A percentile compares a stretch with the other conserved stretches of the same genome.
These are phyloP conservation scores for Strigops habroptila DNA, from an alignment of 2,113 vertebrate species.

Conservation along the genomic window DNA sequence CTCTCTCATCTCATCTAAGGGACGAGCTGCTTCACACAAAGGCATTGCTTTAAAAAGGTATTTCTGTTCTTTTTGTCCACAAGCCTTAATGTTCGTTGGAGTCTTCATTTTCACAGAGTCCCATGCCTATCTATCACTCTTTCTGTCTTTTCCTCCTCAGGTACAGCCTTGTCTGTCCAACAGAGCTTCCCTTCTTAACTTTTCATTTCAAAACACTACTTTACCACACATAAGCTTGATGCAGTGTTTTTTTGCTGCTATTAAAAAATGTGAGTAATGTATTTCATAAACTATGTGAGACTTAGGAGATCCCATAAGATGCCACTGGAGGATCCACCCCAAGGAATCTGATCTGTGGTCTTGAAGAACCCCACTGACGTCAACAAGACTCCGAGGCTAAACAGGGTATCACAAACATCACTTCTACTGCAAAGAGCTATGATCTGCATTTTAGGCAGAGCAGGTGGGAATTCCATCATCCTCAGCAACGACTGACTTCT, in stretches of 20 bases:
- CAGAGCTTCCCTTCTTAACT: neutral
- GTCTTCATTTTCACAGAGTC: neutral
- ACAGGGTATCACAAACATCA: too few species aligned
- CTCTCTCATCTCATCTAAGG: neutral
- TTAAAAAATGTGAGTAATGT: neutral
- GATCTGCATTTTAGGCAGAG: neutral
- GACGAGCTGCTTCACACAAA: neutral
- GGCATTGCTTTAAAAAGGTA: neutral
- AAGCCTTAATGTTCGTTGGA: neutral
- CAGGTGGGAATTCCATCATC: neutral
- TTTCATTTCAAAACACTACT: neutral
- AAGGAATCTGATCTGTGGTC: neutral
- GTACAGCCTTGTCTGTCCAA: too few species aligned
- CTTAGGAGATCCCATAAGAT: neutral
- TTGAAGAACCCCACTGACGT: neutral
- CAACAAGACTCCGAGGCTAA: neutral
- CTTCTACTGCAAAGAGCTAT: too few species aligned
- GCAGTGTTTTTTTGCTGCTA: neutral
- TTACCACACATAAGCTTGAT: neutral
- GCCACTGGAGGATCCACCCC: too few species aligned
- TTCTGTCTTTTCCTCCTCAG: neutral
- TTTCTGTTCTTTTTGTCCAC: neutral
- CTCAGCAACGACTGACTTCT: neutral
- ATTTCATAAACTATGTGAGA: neutral
- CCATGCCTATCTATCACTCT: too few species aligned